A percentile compares a stretch with the other conserved stretches of the same genome.
phyloP scores from a whole-genome alignment of 2,797 vertebrate species.

The Holocentrus rufus region DNA sequence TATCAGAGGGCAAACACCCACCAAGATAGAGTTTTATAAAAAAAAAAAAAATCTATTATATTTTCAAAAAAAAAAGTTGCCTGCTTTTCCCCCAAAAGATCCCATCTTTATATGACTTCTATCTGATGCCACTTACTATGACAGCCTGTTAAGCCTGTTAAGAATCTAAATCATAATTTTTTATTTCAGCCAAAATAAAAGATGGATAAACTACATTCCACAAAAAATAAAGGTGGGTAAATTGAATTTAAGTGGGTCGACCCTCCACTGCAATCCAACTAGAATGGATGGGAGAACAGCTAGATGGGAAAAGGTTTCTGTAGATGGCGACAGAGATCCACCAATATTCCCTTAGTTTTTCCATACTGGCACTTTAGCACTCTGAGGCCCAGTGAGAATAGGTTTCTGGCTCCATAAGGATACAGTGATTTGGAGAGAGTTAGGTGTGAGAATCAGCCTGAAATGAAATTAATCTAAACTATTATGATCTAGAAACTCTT shows the following conservation, averaged over 20 bases:
- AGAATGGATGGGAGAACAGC: background rate
- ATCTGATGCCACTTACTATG: too few relatives aligned
- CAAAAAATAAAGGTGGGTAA: background rate
- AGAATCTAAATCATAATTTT: background rate
- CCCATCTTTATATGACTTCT: too few relatives aligned
- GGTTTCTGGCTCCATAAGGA: slow-evolving; percentile 39
- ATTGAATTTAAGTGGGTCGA: background rate
- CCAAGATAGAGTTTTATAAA: too few relatives aligned
- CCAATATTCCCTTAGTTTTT: background rate
- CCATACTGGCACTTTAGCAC: background rate
- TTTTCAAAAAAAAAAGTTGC: too few relatives aligned
- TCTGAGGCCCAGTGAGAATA: slow-evolving; percentile 4
- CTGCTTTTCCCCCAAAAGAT: too few relatives aligned
- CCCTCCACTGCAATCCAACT: background rate
- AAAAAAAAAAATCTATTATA: too few relatives aligned
- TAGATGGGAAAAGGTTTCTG: background rate
- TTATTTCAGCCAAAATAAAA: background rate
- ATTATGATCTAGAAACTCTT: slow-evolving; percentile 28
- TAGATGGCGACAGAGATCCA: slow-evolving; percentile 78
- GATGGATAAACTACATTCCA: background rate
- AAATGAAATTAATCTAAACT: slow-evolving; percentile 54
- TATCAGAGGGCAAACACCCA: too few relatives aligned
- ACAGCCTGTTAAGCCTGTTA: too few relatives aligned
- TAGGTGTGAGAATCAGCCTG: slow-evolving; percentile 17
- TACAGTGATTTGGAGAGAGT: slow-evolving; percentile 36